Conservation (phyloP, 2,888 invertebrate species). For the Calameuta idolon region DNA sequence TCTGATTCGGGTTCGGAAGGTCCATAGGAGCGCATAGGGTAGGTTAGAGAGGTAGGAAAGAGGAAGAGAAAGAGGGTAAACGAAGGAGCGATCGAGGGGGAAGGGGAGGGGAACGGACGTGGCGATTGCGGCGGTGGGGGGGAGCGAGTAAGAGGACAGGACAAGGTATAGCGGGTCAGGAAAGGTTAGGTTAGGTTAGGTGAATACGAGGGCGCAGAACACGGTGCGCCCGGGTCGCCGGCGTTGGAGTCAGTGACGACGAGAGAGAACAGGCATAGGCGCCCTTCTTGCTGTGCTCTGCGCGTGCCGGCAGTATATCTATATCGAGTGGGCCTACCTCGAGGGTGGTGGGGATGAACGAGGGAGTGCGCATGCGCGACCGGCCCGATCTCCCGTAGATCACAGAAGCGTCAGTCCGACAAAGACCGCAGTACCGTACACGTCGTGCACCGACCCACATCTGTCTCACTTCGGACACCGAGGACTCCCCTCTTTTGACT, state of each 20-base stretch:
- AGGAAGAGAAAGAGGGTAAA: slow-evolving; percentile 1
- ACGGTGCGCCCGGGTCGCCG: background rate
- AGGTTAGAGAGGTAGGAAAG: background rate
- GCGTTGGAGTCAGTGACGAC: background rate
- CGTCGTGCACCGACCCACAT: slow-evolving; percentile 33
- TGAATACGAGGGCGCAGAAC: background rate
- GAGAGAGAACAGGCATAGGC: background rate
- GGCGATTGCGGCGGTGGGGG: background rate
- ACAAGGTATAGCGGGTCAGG: background rate
- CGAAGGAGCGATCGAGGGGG: background rate
- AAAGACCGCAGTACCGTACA: slow-evolving; percentile 50
- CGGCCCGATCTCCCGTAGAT: slow-evolving; percentile 12
- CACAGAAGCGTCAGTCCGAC: slow-evolving; percentile 45
- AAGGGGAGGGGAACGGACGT: background rate
- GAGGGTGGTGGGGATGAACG: background rate
- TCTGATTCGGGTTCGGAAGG: background rate
- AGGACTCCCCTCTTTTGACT: slow-evolving; percentile 25
- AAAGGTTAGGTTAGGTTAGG: background rate
- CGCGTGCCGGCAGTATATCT: background rate
- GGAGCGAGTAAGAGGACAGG: background rate
- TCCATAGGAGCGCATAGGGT: background rate
- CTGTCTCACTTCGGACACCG: slow-evolving; percentile 25
- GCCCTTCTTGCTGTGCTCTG: background rate
- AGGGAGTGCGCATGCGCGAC: slow-evolving; percentile 25
- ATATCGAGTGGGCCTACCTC: background rate